Base-by-base conservation (phyloP, 2,797 vertebrate species). In the Anomalospiza imberbis region DNA sequence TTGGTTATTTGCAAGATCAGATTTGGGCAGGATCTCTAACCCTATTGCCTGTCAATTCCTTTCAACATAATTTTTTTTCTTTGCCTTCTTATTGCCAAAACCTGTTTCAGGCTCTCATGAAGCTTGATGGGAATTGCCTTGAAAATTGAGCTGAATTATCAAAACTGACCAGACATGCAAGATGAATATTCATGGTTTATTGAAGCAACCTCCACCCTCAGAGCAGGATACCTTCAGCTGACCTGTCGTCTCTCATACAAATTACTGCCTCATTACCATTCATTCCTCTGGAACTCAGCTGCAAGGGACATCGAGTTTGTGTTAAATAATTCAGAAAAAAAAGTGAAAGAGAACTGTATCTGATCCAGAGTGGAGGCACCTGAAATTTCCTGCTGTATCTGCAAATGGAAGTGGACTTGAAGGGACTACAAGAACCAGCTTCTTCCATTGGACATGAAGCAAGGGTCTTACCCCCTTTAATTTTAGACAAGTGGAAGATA, bases 41-140 rank as follows among this genome's bases (percentile, higher is more conserved):
- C 93, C 70, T 92, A 95, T 95, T 96, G 92, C 94, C 92, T 97
- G 97, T 96, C 97, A 96, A 95, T 96, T 96, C 91, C 48, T 87
- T 86, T 97, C 97, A 97, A 66, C 72, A 48, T 97, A 83, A 85
- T 32, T 95, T 91, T 95, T 96, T 82, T 74, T 73, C 62, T 92
- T 83, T 54, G 17, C 60, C 51, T 89, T 75, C 93, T 93, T 83
- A 85, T 86, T 94, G 89, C 92, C 89, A 77, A 90, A 95, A 91
- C 65, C 78, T 78, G 54, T 90, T 96, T 95, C 80, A 77, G 66
- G 79, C 51, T 80, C 38, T 94, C 80, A 85, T 85, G 91, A 83
- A 93, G 58, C 84, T 86, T 96, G 92, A 91, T 54, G 89, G 73
- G 89, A 87, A 94, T 68, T 53, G 65, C 63, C 81, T 92, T 89